A percentile compares a stretch with the other conserved stretches of the same genome.
Evolutionary conservation across 2,113 vertebrate species (phyloP).

Genomic region (Solea senegalensis): DNA sequence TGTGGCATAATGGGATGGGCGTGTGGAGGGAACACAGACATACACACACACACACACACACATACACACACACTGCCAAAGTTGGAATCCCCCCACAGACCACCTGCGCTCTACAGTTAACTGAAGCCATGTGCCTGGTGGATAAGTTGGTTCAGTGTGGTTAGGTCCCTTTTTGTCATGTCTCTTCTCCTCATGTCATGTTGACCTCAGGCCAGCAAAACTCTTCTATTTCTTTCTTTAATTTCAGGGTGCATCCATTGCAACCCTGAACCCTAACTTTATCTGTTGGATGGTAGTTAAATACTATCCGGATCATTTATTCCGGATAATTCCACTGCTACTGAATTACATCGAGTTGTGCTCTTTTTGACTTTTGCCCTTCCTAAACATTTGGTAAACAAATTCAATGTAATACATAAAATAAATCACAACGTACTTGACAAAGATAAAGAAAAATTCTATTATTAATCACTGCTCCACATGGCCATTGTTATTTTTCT

Average conservation of each 20-base stretch:
- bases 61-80: constrained; percentile 14
- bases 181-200: too few relatives aligned
- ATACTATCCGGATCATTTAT: constrained; percentile 7
- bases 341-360: background rate
- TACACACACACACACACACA: constrained; percentile 6
- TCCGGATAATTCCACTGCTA: constrained; percentile 8
- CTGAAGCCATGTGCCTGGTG: constrained; percentile 76
- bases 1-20: too few relatives aligned
- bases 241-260: constrained; percentile 14
- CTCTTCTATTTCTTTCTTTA: constrained; percentile 15
- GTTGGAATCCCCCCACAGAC: constrained; percentile 76
- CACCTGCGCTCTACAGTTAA: constrained; percentile 77
- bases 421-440: background rate
- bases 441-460: too few relatives aligned
- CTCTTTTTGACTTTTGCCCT: background rate
- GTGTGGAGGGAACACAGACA: constrained; percentile 7
- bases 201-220: constrained; percentile 41
- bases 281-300: constrained; percentile 1
- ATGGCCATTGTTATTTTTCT: background rate
- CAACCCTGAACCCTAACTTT: background rate
- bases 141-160: constrained; percentile 58
- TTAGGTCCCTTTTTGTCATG: constrained; percentile 61
- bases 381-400: too few relatives aligned
- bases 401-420: background rate
- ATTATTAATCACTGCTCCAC: background rate